Conservation (phyloP, 2,797 vertebrate genomes). For the Miichthys miiuy region DNA sequence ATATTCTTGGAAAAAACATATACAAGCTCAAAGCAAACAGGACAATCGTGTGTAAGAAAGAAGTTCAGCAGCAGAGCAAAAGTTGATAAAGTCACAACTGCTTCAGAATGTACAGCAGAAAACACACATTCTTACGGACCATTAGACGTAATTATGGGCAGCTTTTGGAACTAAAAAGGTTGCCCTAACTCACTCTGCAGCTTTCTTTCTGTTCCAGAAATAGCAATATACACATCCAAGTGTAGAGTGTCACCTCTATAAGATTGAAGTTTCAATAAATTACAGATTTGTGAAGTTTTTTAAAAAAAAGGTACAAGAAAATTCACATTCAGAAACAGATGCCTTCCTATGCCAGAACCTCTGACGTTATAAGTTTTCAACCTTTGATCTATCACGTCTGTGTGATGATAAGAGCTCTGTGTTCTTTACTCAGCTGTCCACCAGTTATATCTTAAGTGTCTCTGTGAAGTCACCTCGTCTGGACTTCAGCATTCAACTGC, state of each 20-base stretch:
- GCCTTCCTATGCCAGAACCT: constrained; percentile 9
- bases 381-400: constrained; percentile 36
- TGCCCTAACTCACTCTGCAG: neutral
- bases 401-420: constrained; percentile 25
- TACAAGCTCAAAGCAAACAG: neutral
- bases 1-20: neutral
- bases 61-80: constrained; percentile 11
- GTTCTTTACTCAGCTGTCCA: constrained; percentile 33
- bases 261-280: neutral
- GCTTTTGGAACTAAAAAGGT: neutral
- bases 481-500: constrained; percentile 25
- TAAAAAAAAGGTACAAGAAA: neutral
- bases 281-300: neutral
- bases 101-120: constrained; percentile 7
- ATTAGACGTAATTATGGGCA: constrained; percentile 23
- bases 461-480: constrained; percentile 30
- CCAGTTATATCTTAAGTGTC: constrained; percentile 10
- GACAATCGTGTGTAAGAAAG: neutral
- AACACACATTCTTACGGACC: constrained; percentile 19
- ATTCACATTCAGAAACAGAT: constrained; percentile 41
- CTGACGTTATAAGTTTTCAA: constrained; percentile 24
- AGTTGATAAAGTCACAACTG: constrained; percentile 2
- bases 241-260: neutral
- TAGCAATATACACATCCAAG: constrained; percentile 4
- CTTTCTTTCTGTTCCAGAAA: neutral